These are phyloP conservation scores for Pluvialis apricaria DNA, from an alignment of 2,113 vertebrate genomes.

Conservation along the genomic window DNA sequence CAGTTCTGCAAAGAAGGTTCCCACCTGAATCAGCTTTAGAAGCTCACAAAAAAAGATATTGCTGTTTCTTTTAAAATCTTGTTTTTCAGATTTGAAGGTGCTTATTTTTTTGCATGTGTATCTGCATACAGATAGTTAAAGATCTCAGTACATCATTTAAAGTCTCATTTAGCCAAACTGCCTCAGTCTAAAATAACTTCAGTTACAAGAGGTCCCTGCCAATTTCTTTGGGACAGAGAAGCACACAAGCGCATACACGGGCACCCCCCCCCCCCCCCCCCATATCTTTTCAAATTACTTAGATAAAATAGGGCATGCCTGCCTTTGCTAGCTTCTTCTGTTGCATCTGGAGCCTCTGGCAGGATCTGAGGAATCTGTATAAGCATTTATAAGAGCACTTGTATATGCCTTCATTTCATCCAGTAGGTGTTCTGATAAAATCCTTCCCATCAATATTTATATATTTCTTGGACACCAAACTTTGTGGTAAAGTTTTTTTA, in stretches of 20 bases:
- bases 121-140: not conserved
- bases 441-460: not conserved
- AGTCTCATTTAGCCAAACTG: not conserved
- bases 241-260: rapidly evolving
- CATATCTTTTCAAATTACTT: not conserved
- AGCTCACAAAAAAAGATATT: not conserved
- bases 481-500: not conserved
- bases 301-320: not conserved
- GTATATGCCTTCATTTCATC: not conserved
- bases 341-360: not conserved
- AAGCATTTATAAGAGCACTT: not conserved
- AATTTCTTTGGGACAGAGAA: not conserved
- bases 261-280: rapidly evolving
- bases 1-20: not conserved
- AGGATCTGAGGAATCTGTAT: not conserved
- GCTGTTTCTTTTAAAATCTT: not conserved
- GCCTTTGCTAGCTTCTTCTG: not conserved
- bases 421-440: not conserved
- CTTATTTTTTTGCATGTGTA: not conserved
- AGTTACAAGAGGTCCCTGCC: not conserved
- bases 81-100: not conserved
- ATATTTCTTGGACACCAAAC: not conserved
- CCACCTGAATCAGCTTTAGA: not conserved
- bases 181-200: not conserved
- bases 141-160: not conserved